Evolutionary conservation across 2,888 invertebrate species (phyloP), one percentile per base, ranked within the genome.

Genomic region (Leptinotarsa juncta): DNA sequence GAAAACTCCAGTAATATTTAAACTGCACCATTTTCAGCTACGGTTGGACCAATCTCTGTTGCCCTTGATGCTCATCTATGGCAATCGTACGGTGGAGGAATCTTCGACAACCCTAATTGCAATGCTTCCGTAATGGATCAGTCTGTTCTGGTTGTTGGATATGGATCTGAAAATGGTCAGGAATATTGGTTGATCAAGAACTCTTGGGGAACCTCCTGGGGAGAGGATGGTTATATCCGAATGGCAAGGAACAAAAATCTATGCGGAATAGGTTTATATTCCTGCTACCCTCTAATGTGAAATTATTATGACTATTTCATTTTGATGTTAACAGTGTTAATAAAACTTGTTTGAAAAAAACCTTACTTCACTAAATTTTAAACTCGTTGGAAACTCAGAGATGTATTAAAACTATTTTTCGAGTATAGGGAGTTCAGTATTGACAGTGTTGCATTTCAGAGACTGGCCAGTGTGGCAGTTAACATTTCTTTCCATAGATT

Each of bases 111-210:
- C 49, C 18, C 12, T 3, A n/a, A 20, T 18, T 67, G 67, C 23
- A 23, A 23, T 10, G 26, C 18, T 4, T 7, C 16, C 32, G 12
- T 5, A 4, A 15, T 48, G 42, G 23, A 71, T 51, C 71, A 71
- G 18, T 66, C 66, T 12, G 71, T 71, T 15, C 50, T 66, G 5
- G 66, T 18, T 50, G 66, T 71, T 7, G 71, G 71, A 12, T 70
- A 70, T 49, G 67, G 50, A n/a, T 5, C 18, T 49, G 91, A 91
- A 78, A 93, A 91, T 81, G 90, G 89, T 7, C 32, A 57, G 51
- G 91, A 91, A 78, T 93, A 91, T 82, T 93, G 93, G 92, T 84
- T 93, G n/a, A 91, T 93, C 7, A 93, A 93, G 83, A 93, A 93
- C 84, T 92, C 92, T 20, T 93, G 91, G 90, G 89, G 91, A 4